These are phyloP conservation scores for Sipha maydis DNA, from an alignment of 2,888 invertebrate species.

Conservation along the genomic window DNA sequence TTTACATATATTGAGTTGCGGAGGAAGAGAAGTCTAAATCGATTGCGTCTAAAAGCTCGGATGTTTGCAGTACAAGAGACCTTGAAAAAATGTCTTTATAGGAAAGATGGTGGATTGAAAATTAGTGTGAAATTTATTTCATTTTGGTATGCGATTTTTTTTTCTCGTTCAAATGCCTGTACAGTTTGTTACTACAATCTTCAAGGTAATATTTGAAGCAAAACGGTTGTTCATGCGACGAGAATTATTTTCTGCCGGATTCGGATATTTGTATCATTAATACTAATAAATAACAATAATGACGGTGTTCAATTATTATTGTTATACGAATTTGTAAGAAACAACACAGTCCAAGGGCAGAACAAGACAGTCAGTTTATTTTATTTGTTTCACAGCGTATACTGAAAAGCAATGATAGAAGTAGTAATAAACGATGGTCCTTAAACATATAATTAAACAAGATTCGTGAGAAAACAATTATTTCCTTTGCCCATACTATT, in stretches of 20 bases:
- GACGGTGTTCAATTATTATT: conserved; percentile 15
- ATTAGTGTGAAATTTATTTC: conserved; percentile 19
- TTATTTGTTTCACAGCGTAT: background rate
- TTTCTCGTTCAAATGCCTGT: background rate
- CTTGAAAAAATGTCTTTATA: background rate
- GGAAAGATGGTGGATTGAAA: background rate
- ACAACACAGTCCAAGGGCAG: conserved; percentile 25
- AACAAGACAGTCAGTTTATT: background rate
- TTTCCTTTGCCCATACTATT: background rate
- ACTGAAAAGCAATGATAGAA: background rate
- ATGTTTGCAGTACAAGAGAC: background rate
- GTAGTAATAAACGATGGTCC: background rate
- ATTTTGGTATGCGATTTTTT: background rate
- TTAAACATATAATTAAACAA: background rate
- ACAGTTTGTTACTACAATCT: background rate
- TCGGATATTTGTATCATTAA: conserved; percentile 11
- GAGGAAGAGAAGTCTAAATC: background rate
- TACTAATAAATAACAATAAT: background rate
- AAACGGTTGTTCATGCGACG: background rate
- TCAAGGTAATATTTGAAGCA: conserved; percentile 34
- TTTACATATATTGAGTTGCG: background rate
- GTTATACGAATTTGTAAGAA: background rate
- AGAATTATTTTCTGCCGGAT: background rate
- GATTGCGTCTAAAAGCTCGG: background rate
- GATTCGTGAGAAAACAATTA: conserved; percentile 45